Evolutionary conservation across 2,113 vertebrate genomes (phyloP).

Genomic region (Apistogramma diplotaenia): DNA sequence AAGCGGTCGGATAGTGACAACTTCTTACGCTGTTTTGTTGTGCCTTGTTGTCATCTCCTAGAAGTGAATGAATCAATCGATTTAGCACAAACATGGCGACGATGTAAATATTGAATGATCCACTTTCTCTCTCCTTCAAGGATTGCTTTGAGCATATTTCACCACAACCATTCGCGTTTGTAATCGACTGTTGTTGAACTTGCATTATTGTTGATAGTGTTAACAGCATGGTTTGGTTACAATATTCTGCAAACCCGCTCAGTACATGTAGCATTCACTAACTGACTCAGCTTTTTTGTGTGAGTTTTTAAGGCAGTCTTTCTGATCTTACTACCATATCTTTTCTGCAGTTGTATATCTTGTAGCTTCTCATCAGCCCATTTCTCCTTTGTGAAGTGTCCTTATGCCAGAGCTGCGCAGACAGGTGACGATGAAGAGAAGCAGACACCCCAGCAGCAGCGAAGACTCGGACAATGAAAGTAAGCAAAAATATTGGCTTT

Average conservation of each 20-base stretch:
- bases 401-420: conserved; percentile 14
- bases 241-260: neutral
- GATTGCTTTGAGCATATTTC: neutral
- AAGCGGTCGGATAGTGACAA: neutral
- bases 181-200: neutral
- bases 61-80: neutral
- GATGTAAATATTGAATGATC: neutral
- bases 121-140: fast-evolving
- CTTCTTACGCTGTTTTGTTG: neutral
- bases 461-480: conserved; percentile 98
- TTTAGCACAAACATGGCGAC: neutral
- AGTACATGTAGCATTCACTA: neutral
- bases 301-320: neutral
- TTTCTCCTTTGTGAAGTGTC: conserved; percentile 13
- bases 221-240: neutral
- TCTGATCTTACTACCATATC: neutral
- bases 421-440: conserved; percentile 90
- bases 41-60: neutral
- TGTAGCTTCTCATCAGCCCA: neutral
- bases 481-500: conserved; percentile 75
- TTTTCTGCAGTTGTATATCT: neutral
- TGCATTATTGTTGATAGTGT: too few relatives aligned
- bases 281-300: neutral
- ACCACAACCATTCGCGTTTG: neutral
- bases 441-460: conserved; percentile 90